A percentile compares a stretch with the other conserved stretches of the same genome.
Conservation (phyloP, 2,888 invertebrate genomes). For the Agrenia bidenticulata region DNA sequence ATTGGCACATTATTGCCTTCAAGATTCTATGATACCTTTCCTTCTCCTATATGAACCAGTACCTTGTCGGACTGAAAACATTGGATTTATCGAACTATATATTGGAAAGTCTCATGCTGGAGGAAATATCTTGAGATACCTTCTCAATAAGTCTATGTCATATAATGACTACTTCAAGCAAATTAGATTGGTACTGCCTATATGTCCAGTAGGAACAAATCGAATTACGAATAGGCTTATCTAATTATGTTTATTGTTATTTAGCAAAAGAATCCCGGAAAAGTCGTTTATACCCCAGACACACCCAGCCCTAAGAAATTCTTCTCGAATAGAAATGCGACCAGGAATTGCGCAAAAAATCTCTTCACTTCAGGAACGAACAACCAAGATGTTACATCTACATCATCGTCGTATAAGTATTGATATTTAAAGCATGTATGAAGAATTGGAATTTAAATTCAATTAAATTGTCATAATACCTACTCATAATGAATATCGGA, state of each 20-base stretch:
- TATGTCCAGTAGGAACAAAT: background rate
- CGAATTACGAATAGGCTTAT: background rate
- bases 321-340: background rate
- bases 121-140: slow-evolving; percentile 21
- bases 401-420: background rate
- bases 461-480: too few species aligned
- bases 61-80: slow-evolving; percentile 2
- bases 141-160: slow-evolving; percentile 25
- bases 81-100: slow-evolving; percentile 11
- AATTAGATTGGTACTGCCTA: slow-evolving; percentile 22
- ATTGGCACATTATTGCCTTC: slow-evolving; percentile 44
- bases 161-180: slow-evolving; percentile 31
- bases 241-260: background rate
- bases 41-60: slow-evolving; percentile 9
- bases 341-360: background rate
- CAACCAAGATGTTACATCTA: background rate
- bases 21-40: slow-evolving; percentile 18
- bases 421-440: too few species aligned
- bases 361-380: background rate
- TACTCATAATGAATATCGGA: too few species aligned
- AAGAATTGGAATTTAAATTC: too few species aligned
- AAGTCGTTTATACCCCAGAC: slow-evolving; percentile 23
- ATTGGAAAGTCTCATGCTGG: slow-evolving; percentile 17
- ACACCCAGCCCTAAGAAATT: slow-evolving; percentile 25
- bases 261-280: slow-evolving; percentile 28